Evolutionary conservation across 35 echinoderm and acorn worm species (phyloP).

Genomic region (Apostichopus californicus): DNA sequence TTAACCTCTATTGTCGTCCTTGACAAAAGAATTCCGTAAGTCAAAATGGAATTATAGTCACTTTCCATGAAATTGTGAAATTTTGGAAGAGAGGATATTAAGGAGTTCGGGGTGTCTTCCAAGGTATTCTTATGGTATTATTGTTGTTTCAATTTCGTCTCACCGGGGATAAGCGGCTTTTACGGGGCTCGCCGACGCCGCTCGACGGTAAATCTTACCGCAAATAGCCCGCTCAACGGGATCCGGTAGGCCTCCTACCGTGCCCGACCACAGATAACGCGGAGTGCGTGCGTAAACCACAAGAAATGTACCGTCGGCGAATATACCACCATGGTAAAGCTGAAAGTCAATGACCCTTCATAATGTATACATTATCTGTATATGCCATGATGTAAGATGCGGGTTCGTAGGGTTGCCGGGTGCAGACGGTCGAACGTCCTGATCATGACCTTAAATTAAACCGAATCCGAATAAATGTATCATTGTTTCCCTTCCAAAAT

Average conservation of each 20-base stretch:
- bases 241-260: conserved; percentile 7
- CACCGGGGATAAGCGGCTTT: background rate
- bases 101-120: background rate
- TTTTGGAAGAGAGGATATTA: too few species aligned
- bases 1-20: too few species aligned
- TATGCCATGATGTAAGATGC: background rate
- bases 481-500: too few species aligned
- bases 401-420: background rate
- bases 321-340: too few species aligned
- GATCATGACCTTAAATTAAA: too few species aligned
- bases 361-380: background rate
- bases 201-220: background rate
- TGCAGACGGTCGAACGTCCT: background rate
- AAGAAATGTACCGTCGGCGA: background rate
- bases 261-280: background rate
- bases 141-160: conserved; percentile 23
- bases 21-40: too few species aligned
- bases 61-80: too few species aligned
- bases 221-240: conserved; percentile 2
- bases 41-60: too few species aligned
- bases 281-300: background rate
- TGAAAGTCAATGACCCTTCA: background rate
- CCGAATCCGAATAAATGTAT: too few species aligned
- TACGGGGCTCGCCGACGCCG: background rate
- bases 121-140: background rate